phyloP scores from a whole-genome alignment of 2,888 invertebrate species.

The Cyrtodaria siliqua region DNA sequence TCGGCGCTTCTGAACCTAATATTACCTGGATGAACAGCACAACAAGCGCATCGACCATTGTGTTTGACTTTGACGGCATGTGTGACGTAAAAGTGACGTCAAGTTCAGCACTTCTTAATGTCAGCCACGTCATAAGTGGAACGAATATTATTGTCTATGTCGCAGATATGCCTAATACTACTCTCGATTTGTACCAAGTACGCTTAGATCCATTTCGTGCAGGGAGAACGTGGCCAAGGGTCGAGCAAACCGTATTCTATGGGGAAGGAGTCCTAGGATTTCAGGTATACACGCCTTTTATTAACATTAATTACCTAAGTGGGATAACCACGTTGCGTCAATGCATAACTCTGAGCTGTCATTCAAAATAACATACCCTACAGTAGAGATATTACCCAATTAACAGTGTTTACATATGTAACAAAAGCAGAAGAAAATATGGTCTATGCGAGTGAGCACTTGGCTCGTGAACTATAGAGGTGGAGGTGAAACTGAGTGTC shows the following conservation, averaged over 20 bases:
- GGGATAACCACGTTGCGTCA: too few species aligned
- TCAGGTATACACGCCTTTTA: constrained; percentile 27
- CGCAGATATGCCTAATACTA: constrained; percentile 2
- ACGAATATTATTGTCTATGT: constrained; percentile 31
- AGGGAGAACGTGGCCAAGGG: constrained; percentile 13
- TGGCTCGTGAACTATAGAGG: too few species aligned
- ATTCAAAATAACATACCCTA: too few species aligned
- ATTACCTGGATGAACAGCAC: constrained; percentile 46
- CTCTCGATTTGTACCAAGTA: neutral
- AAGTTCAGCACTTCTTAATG: constrained; percentile 18
- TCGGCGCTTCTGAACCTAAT: constrained; percentile 21
- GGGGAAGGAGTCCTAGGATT: constrained; percentile 37
- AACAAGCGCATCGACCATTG: neutral
- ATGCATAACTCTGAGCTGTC: too few species aligned
- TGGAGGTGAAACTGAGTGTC: too few species aligned
- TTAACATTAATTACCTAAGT: too few species aligned
- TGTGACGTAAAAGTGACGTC: constrained; percentile 34
- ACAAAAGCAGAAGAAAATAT: too few species aligned
- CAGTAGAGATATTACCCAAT: too few species aligned
- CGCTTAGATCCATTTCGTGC: constrained; percentile 11
- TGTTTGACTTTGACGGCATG: constrained; percentile 49
- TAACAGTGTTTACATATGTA: too few species aligned
- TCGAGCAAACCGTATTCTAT: constrained; percentile 29
- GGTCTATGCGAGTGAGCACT: too few species aligned
- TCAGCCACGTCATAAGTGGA: constrained; percentile 5